These are phyloP conservation scores for Drosophila sucinea DNA, from an alignment of 1,140 invertebrate species.

Conservation along the genomic window DNA sequence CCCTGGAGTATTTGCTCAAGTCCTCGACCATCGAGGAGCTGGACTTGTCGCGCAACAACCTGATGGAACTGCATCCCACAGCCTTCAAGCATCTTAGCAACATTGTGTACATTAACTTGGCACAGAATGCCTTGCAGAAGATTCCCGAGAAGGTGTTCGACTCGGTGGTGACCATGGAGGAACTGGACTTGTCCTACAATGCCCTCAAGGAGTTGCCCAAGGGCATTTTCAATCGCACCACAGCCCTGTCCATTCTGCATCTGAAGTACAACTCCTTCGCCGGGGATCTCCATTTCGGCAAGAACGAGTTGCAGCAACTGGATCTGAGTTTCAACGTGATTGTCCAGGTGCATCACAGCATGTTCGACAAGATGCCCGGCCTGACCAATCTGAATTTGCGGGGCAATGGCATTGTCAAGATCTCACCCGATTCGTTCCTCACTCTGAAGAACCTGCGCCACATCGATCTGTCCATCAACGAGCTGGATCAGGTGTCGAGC, in stretches of 20 bases:
- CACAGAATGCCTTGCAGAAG: conserved; percentile 86
- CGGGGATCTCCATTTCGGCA: conserved; percentile 84
- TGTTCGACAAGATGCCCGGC: conserved; percentile 86
- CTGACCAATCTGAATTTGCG: conserved; percentile 86
- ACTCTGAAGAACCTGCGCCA: conserved; percentile 86
- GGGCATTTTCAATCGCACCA: conserved; percentile 86
- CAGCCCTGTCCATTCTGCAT: conserved; percentile 85
- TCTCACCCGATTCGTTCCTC: conserved; percentile 87
- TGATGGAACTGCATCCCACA: conserved; percentile 85
- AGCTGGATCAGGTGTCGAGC: conserved; percentile 86
- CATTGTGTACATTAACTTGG: conserved; percentile 87
- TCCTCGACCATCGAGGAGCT: conserved; percentile 87
- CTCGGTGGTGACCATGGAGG: conserved; percentile 85
- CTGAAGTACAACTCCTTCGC: conserved; percentile 85
- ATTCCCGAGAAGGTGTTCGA: conserved; percentile 86
- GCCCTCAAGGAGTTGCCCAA: conserved; percentile 85
- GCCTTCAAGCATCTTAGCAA: conserved; percentile 86
- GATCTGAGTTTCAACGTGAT: conserved; percentile 87
- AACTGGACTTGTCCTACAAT: conserved; percentile 88
- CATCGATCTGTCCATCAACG: conserved; percentile 88
- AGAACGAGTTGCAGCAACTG: conserved; percentile 85
- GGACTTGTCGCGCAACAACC: conserved; percentile 87
- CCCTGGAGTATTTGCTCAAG: conserved; percentile 73
- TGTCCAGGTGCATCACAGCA: conserved; percentile 86
- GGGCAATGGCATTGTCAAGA: conserved; percentile 87